Evolutionary conservation across 2,797 vertebrate species (phyloP), one percentile per base, ranked within the genome.

Genomic region (Mormyrus hasselquistii): DNA sequence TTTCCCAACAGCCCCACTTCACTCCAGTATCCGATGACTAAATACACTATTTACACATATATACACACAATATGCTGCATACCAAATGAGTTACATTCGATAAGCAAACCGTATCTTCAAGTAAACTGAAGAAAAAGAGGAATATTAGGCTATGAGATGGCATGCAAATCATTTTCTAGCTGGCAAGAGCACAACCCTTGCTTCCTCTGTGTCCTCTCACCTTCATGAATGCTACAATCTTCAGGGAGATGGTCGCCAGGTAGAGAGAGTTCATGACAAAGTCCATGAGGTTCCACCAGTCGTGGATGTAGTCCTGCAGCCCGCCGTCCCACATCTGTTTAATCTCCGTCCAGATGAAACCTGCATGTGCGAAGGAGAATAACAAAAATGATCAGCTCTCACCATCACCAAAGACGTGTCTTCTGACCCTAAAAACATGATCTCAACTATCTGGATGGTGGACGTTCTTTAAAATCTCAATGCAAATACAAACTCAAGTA

Each of bases 241-340:
- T 99, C 89, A 99, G 95, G 87, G 99, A 99, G 90, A 99, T 99
- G 91, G 98, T 99, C 90, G 98, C 98, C 92, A 99, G 93, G 92
- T 99, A 99, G 44, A 99, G 95, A 90, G 99, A 99, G 93, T 99
- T 99, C 99, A 99, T 99, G 92, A 99, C 98, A 93, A 99, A 99
- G 95, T 99, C 99, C 99, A 99, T 99, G 85, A 99, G 96, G 92
- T 99, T 99, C 99, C 99, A 99, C 99, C 99, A 99, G 73, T 99
- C 99, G 8, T 99, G 98, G 91, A 99, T 95, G 87, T 99, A 99
- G 93, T 99, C 98, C 91, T 99, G 98, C 89, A 99, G 97, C 93
- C 99, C 99, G 1, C 99, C 98, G 85, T 99, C 99, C 99, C 98
- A 99, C 99, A 99, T 99, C 93, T 99, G 99, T 92, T 99, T 99